Evolutionary conservation across 2,888 invertebrate genomes (phyloP).

Genomic region (Rhagium mordax): DNA sequence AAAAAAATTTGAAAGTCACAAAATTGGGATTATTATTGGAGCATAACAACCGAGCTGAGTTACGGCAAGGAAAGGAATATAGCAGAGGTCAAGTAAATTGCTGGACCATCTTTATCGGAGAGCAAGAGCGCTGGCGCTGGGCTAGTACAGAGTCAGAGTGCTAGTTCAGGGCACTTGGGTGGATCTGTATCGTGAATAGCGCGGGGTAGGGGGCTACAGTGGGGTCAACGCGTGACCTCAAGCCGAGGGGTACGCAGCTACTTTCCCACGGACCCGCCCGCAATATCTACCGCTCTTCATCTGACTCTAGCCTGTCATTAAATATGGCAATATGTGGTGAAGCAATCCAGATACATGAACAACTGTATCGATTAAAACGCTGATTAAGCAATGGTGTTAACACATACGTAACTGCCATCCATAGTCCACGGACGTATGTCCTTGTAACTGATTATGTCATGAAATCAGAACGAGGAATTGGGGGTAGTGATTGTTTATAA

Average conservation of each 20-base stretch:
- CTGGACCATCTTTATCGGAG: conserved; percentile 60
- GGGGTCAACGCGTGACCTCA: conserved; percentile 71
- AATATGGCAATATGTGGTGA: conserved; percentile 70
- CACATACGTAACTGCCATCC: conserved; percentile 28
- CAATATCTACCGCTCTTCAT: conserved; percentile 71
- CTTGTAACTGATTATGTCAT: not conserved
- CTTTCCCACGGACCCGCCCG: conserved; percentile 72
- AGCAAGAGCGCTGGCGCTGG: conserved; percentile 45
- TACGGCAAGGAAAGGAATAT: conserved; percentile 39
- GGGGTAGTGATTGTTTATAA: conserved; percentile 10
- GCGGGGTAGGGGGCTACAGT: conserved; percentile 59
- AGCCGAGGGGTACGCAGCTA: conserved; percentile 71
- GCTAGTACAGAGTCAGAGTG: conserved; percentile 52
- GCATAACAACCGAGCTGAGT: conserved; percentile 36
- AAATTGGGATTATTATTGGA: conserved; percentile 21
- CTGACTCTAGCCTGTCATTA: conserved; percentile 70
- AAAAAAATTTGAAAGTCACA: conserved; percentile 1
- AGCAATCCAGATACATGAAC: conserved; percentile 65
- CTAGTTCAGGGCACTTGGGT: conserved; percentile 65
- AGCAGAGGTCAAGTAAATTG: conserved; percentile 60
- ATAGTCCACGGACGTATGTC: not conserved
- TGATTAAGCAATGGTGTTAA: conserved; percentile 57
- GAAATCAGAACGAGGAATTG: not conserved
- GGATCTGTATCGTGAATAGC: conserved; percentile 68
- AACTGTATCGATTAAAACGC: conserved; percentile 65